Percentiles rank a stretch among this genome's conserved stretches.
These are phyloP conservation scores for Aspiorhynchus laticeps DNA, from an alignment of 2,113 vertebrate genomes.

Conservation along the genomic window DNA sequence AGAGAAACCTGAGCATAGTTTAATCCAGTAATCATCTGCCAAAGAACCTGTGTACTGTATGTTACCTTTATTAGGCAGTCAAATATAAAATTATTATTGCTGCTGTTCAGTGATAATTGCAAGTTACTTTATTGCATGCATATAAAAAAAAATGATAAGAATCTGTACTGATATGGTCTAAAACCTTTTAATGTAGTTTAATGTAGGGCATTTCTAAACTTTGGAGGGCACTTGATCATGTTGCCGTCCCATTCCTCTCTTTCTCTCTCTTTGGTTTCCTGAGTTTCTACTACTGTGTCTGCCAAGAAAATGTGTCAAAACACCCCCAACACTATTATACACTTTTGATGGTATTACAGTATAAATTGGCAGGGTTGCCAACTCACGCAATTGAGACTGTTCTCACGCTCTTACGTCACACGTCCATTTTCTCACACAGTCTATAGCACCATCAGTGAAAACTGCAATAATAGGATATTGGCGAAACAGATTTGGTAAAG, in stretches of 20 bases:
- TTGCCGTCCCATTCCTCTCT: neutral
- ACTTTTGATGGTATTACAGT: neutral
- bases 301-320: neutral
- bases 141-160: no score
- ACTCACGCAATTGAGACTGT: no score
- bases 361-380: no score
- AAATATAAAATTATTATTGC: no score
- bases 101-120: neutral
- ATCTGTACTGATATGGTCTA: neutral
- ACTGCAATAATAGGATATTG: no score
- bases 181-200: no score
- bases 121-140: no score
- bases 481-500: no score
- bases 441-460: no score
- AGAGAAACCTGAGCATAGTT: neutral
- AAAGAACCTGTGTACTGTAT: neutral
- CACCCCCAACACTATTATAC: accelerated
- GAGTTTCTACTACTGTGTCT: neutral
- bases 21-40: neutral
- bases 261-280: neutral
- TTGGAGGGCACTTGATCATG: neutral
- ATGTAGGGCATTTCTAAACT: neutral
- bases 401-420: no score
- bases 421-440: no score
- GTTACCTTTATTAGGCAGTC: neutral